These are phyloP conservation scores for Eulemur rubriventer DNA, from an alignment of 2,797 vertebrate species.

Conservation along the genomic window DNA sequence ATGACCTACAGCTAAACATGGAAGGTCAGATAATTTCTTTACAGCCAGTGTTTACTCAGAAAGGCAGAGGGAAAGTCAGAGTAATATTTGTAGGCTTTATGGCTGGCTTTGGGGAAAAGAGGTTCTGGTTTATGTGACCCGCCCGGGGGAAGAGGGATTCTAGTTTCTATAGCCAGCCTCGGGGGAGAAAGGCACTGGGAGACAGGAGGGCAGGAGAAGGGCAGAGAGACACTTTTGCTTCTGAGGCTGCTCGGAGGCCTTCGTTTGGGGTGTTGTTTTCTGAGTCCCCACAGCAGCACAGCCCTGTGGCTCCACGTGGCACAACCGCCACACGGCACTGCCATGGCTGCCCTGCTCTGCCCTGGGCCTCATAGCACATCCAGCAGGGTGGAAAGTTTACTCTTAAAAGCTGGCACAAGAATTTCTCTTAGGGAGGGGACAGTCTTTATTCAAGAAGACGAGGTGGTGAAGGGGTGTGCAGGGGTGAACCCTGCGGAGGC, in stretches of 20 bases:
- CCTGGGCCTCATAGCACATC: neutral
- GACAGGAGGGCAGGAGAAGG: neutral
- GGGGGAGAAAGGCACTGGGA: neutral
- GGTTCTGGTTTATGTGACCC: neutral
- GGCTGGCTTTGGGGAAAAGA: neutral
- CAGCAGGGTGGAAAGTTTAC: neutral
- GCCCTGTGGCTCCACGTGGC: neutral
- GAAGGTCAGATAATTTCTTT: neutral
- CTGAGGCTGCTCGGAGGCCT: neutral
- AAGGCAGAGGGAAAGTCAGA: neutral
- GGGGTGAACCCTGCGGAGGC: neutral
- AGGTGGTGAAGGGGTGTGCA: neutral
- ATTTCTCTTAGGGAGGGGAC: neutral
- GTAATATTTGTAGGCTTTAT: neutral
- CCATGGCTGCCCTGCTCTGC: neutral
- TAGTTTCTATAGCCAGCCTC: neutral
- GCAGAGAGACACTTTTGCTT: neutral
- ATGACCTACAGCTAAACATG: neutral
- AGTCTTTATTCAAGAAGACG: neutral
- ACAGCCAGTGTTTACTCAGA: neutral
- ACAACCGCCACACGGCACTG: rapidly evolving
- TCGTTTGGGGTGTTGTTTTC: neutral
- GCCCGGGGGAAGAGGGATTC: neutral
- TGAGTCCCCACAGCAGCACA: neutral
- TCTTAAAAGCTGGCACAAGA: neutral